phyloP scores from a whole-genome alignment of 1,140 invertebrate genomes.

The Neuroterus valhalla region DNA sequence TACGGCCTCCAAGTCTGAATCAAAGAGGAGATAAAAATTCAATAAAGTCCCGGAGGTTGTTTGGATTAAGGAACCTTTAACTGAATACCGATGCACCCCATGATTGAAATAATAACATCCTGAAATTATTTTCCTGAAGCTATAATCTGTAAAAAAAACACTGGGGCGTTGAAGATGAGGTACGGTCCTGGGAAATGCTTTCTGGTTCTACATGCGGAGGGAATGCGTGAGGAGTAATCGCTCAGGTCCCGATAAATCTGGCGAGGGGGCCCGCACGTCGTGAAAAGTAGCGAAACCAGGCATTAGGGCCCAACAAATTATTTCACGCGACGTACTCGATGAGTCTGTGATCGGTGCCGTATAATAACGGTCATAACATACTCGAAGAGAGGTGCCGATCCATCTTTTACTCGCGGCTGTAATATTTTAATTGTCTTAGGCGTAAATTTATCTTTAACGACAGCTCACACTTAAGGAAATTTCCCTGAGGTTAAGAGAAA shows the following conservation, averaged over 20 bases:
- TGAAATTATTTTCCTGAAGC: neutral
- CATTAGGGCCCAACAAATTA: conserved; percentile 25
- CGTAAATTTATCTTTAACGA: conserved; percentile 13
- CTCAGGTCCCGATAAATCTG: conserved; percentile 23
- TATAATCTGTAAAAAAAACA: neutral
- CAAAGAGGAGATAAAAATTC: too few species aligned
- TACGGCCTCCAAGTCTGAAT: too few species aligned
- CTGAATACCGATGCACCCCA: too few species aligned
- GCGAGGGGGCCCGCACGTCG: neutral
- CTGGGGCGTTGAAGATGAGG: neutral
- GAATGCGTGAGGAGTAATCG: conserved; percentile 19
- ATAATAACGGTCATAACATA: conserved; percentile 11
- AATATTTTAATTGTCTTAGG: conserved; percentile 12
- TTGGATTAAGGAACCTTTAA: too few species aligned
- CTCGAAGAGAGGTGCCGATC: neutral
- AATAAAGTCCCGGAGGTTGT: too few species aligned
- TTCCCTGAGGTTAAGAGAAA: neutral
- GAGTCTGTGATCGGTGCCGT: conserved; percentile 6
- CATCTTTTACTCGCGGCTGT: conserved; percentile 4
- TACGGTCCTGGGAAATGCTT: conserved; percentile 1
- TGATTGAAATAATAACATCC: neutral
- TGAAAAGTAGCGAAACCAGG: conserved; percentile 13
- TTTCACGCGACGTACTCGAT: conserved; percentile 13
- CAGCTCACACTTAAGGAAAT: neutral
- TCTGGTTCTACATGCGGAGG: neutral